phyloP scores from a whole-genome alignment of 2,888 invertebrate species.

The Andrena trimmerana region DNA sequence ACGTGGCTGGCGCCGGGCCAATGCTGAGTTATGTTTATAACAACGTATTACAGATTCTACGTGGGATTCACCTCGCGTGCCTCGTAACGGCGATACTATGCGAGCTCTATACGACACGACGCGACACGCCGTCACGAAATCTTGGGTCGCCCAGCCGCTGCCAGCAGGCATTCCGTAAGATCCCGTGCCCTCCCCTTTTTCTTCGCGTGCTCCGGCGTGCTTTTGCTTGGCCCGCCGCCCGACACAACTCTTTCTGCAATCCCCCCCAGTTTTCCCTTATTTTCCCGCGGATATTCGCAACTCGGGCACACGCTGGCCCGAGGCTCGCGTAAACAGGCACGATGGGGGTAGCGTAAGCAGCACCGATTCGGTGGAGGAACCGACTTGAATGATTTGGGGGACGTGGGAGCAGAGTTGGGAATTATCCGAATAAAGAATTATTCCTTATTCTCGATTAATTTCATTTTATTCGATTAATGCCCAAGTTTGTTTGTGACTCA shows the following conservation, averaged over 20 bases:
- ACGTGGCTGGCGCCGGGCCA: conserved; percentile 81
- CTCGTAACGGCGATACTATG: conserved; percentile 72
- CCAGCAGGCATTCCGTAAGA: conserved; percentile 52
- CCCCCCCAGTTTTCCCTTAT: conserved; percentile 7
- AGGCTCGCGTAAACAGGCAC: background rate
- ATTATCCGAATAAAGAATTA: too few species aligned
- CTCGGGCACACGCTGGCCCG: conserved; percentile 12
- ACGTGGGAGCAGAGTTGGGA: background rate
- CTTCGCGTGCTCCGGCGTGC: conserved; percentile 7
- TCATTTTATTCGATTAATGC: too few species aligned
- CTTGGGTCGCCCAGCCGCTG: conserved; percentile 43
- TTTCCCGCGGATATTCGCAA: conserved; percentile 32
- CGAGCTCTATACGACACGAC: conserved; percentile 33
- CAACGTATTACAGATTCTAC: conserved; percentile 67
- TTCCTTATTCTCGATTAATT: too few species aligned
- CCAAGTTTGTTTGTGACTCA: too few species aligned
- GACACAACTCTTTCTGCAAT: conserved; percentile 45
- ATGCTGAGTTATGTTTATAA: conserved; percentile 77
- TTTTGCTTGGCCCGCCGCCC: conserved; percentile 62
- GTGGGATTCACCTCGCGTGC: conserved; percentile 63
- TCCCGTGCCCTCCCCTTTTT: conserved; percentile 18
- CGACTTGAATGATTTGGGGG: background rate
- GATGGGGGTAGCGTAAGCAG: background rate
- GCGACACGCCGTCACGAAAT: conserved; percentile 53
- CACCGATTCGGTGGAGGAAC: background rate